A percentile compares a stretch with the other conserved stretches of the same genome.
phyloP scores from a whole-genome alignment of 2,888 invertebrate species.

The Drosophila cyrtoloma region DNA sequence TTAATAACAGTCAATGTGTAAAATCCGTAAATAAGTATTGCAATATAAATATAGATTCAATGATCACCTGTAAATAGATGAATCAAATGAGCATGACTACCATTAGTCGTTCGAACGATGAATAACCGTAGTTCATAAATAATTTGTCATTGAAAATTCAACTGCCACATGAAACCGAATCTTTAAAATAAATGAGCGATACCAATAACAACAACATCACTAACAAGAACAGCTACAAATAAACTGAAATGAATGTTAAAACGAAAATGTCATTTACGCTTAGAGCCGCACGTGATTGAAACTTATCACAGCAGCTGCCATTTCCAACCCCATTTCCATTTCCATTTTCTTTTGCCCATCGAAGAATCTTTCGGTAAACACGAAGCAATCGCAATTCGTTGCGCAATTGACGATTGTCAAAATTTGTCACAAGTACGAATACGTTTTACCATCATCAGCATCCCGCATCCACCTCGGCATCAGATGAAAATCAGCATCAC shows the following conservation, averaged over 20 bases:
- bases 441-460: constrained; percentile 53
- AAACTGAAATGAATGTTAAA: constrained; percentile 50
- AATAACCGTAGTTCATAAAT: constrained; percentile 18
- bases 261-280: constrained; percentile 61
- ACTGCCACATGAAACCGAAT: not conserved
- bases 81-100: constrained; percentile 23
- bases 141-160: constrained; percentile 6
- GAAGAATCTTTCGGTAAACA: not conserved
- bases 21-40: constrained; percentile 8
- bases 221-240: constrained; percentile 37
- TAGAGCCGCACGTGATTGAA: constrained; percentile 63
- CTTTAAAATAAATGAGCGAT: constrained; percentile 33
- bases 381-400: constrained; percentile 45
- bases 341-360: constrained; percentile 16
- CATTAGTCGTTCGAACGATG: constrained; percentile 26
- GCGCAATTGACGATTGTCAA: constrained; percentile 75
- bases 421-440: constrained; percentile 74
- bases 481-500: constrained; percentile 36
- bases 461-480: constrained; percentile 4
- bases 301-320: constrained; percentile 62
- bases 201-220: constrained; percentile 7
- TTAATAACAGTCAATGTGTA: constrained; percentile 17
- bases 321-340: constrained; percentile 11
- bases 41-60: not conserved
- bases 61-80: constrained; percentile 9